Percentiles rank a stretch among this genome's conserved stretches.
These are phyloP conservation scores for Lindbergichthys nudifrons DNA, from an alignment of 2,797 vertebrate genomes.

Conservation along the genomic window DNA sequence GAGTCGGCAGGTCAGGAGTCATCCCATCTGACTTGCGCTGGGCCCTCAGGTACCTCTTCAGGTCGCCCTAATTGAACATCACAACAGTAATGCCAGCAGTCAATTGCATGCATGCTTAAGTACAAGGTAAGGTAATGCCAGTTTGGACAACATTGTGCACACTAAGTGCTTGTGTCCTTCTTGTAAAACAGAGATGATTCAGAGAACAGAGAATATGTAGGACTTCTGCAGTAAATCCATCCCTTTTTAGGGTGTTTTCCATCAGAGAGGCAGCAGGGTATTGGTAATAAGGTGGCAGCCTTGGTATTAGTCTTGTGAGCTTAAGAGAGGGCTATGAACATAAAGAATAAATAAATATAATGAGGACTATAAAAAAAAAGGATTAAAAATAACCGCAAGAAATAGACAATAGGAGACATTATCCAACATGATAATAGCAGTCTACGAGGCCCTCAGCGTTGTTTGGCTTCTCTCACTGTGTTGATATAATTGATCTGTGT, in stretches of 20 bases:
- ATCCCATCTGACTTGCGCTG: slow-evolving; percentile 92
- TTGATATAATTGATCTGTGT: slow-evolving; percentile 63
- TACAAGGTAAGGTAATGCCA: slow-evolving; percentile 1
- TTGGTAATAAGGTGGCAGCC: slow-evolving; percentile 59
- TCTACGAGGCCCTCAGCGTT: slow-evolving; percentile 23
- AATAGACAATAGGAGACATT: slow-evolving; percentile 43
- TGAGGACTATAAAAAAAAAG: slow-evolving; percentile 30
- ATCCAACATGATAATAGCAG: slow-evolving; percentile 35
- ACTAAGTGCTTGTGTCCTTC: slow-evolving; percentile 12
- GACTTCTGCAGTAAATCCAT: slow-evolving; percentile 49
- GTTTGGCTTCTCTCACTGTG: slow-evolving; percentile 41
- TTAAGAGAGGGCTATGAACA: slow-evolving; percentile 38
- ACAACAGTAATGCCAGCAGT: slow-evolving; percentile 33
- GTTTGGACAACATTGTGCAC: neutral
- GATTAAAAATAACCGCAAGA: slow-evolving; percentile 48
- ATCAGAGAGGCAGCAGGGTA: slow-evolving; percentile 37
- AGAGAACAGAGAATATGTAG: slow-evolving; percentile 21
- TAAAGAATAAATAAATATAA: slow-evolving; percentile 34
- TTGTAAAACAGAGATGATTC: slow-evolving; percentile 41
- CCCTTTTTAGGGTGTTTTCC: slow-evolving; percentile 46
- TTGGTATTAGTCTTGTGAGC: slow-evolving; percentile 50
- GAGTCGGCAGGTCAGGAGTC: slow-evolving; percentile 91
- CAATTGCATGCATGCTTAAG: neutral
- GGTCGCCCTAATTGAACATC: slow-evolving; percentile 85
- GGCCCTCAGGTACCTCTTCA: slow-evolving; percentile 93